These are phyloP conservation scores for Paramisgurnus dabryanus DNA, from an alignment of 2,113 vertebrate genomes.

Conservation along the genomic window DNA sequence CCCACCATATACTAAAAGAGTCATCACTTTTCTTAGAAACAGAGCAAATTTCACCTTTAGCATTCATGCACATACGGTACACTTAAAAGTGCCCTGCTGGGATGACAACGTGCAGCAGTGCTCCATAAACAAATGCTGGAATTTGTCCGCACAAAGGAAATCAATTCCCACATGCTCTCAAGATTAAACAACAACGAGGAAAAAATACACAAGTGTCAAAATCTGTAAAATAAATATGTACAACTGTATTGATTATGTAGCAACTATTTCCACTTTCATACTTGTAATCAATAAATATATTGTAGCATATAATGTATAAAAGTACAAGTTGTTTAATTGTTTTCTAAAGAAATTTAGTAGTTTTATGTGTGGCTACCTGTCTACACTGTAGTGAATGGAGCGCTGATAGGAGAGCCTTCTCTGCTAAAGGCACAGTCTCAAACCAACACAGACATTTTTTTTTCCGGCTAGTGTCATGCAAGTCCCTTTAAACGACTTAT, in stretches of 20 bases:
- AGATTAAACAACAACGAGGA: slow-evolving; percentile 55
- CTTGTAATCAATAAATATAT: slow-evolving; percentile 80
- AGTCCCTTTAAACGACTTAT: slow-evolving; percentile 77
- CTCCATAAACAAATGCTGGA: slow-evolving; percentile 77
- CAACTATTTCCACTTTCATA: slow-evolving; percentile 83
- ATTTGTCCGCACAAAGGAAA: slow-evolving; percentile 73
- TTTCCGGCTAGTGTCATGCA: slow-evolving; percentile 76
- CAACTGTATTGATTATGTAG: slow-evolving; percentile 81
- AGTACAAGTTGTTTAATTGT: slow-evolving; percentile 72
- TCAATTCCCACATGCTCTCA: neutral
- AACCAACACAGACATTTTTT: slow-evolving; percentile 62
- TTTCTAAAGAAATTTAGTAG: slow-evolving; percentile 74
- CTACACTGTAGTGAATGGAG: slow-evolving; percentile 69
- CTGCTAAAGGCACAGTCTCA: slow-evolving; percentile 65
- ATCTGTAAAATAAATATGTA: slow-evolving; percentile 80
- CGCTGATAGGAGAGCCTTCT: slow-evolving; percentile 67
- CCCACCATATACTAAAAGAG: neutral
- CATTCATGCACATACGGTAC: slow-evolving; percentile 38
- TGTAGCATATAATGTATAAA: slow-evolving; percentile 82
- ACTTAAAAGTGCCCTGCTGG: slow-evolving; percentile 49
- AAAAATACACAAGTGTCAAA: slow-evolving; percentile 59
- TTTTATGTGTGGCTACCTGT: slow-evolving; percentile 75
- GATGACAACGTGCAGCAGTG: slow-evolving; percentile 33
- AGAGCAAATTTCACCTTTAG: slow-evolving; percentile 1
- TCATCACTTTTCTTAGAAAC: neutral